These are phyloP conservation scores for Cercocebus atys DNA, from an alignment of 2,113 vertebrate species.

Conservation along the genomic window DNA sequence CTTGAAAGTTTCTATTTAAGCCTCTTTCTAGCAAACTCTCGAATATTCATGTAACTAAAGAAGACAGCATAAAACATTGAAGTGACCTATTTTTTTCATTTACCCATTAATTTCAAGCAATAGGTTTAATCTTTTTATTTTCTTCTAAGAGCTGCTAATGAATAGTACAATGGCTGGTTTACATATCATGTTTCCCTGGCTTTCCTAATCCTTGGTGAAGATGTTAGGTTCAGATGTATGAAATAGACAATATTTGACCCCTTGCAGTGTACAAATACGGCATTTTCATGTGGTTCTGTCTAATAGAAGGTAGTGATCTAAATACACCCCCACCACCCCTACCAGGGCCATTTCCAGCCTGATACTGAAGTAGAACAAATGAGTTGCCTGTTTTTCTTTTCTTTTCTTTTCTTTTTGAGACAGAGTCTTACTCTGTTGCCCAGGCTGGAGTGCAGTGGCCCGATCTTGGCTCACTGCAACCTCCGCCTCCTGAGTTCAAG, in stretches of 20 bases:
- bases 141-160: not conserved
- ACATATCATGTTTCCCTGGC: not conserved
- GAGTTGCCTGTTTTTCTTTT: not conserved
- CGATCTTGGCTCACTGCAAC: too few relatives aligned
- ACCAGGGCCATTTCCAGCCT: not conserved
- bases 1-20: not conserved
- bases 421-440: too few relatives aligned
- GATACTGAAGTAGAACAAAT: not conserved
- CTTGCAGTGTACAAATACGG: not conserved
- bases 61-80: not conserved
- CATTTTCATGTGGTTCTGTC: not conserved
- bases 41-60: not conserved
- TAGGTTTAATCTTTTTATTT: slow-evolving; percentile 11
- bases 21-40: not conserved
- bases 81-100: not conserved
- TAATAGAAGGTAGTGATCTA: not conserved
- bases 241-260: not conserved
- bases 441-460: too few relatives aligned
- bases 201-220: not conserved
- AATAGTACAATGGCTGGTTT: not conserved
- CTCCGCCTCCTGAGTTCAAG: too few relatives aligned
- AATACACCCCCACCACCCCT: not conserved
- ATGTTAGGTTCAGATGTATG: not conserved
- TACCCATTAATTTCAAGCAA: slow-evolving; percentile 31
- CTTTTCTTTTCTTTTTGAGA: not conserved